Evolutionary conservation across 2,113 vertebrate genomes (phyloP).

Genomic region (Herpetotheres cachinnans): DNA sequence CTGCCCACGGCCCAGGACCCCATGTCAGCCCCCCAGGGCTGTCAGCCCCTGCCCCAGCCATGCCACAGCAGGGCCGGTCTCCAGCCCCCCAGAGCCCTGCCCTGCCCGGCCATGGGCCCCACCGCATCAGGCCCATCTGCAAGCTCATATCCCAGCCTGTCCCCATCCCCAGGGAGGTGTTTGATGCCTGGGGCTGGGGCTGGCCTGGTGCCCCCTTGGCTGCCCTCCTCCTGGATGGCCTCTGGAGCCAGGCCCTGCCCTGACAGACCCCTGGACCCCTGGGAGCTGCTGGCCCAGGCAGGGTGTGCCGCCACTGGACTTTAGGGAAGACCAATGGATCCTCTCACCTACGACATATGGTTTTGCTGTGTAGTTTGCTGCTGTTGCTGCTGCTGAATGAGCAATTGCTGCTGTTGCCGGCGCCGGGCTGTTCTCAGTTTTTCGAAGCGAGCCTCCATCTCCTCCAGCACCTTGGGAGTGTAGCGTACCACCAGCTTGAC

Average conservation of each 20-base stretch:
- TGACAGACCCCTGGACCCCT: background rate
- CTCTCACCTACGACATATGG: slow-evolving; percentile 97
- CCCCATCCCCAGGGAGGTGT: background rate
- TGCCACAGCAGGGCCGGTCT: fast-evolving
- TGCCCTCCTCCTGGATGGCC: background rate
- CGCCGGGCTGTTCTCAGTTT: slow-evolving; percentile 94
- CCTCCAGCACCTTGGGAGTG: slow-evolving; percentile 97
- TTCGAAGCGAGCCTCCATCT: slow-evolving; percentile 99
- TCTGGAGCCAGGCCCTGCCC: background rate
- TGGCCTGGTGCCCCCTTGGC: fast-evolving
- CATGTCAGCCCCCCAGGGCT: background rate
- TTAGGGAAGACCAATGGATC: slow-evolving; percentile 52
- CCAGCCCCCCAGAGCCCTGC: background rate
- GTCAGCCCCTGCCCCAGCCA: background rate
- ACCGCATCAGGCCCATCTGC: background rate
- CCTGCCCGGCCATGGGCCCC: background rate
- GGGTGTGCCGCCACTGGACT: background rate
- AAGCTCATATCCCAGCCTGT: background rate
- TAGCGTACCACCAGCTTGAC: slow-evolving; percentile 98
- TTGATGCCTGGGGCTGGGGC: background rate
- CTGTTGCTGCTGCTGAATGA: slow-evolving; percentile 90
- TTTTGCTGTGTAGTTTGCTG: slow-evolving; percentile 91
- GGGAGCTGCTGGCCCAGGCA: background rate
- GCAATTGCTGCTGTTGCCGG: slow-evolving; percentile 94
- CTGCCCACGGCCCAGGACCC: background rate